Evolutionary conservation across 2,888 invertebrate genomes (phyloP).

Genomic region (Oxycera nigricornis): DNA sequence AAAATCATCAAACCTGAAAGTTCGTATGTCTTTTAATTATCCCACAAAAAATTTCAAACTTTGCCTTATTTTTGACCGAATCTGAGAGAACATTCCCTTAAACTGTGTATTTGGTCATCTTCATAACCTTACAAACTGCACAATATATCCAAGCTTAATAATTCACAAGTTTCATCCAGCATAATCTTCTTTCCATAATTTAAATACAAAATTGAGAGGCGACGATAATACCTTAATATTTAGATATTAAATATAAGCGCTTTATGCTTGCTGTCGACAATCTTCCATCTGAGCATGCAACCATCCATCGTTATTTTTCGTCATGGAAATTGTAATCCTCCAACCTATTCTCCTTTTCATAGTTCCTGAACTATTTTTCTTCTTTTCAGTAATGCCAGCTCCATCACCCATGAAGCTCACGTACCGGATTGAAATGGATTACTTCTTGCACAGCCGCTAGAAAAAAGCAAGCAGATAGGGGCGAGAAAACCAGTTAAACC

Average conservation of each 20-base stretch:
- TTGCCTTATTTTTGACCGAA: too few relatives aligned
- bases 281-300: neutral
- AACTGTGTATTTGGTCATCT: too few relatives aligned
- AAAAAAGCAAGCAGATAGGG: neutral
- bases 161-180: too few relatives aligned
- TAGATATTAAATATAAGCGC: slow-evolving; percentile 3
- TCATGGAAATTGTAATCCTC: slow-evolving; percentile 4
- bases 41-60: too few relatives aligned
- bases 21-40: too few relatives aligned
- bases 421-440: neutral
- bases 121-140: too few relatives aligned
- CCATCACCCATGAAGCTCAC: neutral
- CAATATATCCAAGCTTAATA: too few relatives aligned
- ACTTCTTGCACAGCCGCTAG: neutral
- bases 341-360: neutral
- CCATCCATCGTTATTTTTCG: neutral
- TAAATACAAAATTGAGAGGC: neutral
- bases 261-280: neutral
- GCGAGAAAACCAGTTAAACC: neutral
- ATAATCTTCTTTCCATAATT: neutral
- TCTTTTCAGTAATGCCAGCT: neutral
- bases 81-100: too few relatives aligned
- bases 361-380: neutral
- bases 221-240: neutral
- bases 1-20: too few relatives aligned